Conservation (phyloP, 2,888 invertebrate genomes). For the Hirudinaria manillensis region DNA sequence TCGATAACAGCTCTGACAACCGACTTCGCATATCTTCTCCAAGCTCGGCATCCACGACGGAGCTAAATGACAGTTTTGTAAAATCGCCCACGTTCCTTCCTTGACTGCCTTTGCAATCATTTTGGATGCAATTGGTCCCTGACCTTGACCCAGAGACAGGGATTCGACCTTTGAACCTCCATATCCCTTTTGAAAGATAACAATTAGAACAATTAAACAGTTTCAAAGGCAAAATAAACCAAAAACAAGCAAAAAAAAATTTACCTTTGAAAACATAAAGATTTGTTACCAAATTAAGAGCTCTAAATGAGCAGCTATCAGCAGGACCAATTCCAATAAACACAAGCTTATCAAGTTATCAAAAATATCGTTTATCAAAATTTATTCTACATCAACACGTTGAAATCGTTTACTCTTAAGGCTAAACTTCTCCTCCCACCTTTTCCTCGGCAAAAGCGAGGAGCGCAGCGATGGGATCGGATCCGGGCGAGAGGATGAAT, state of each 20-base stretch:
- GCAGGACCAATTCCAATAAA: no score
- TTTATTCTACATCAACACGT: no score
- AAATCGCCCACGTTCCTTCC: conserved; percentile 56
- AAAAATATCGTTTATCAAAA: no score
- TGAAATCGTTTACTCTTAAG: no score
- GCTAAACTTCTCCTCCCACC: conserved; percentile 43
- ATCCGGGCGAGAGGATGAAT: conserved; percentile 56
- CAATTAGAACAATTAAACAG: not conserved
- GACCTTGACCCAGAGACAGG: conserved; percentile 56
- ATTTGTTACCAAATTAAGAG: no score
- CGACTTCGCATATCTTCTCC: conserved; percentile 54
- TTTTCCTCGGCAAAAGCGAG: conserved; percentile 56
- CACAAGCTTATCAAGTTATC: no score
- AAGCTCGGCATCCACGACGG: conserved; percentile 56
- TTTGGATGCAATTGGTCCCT: conserved; percentile 56
- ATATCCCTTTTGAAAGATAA: conserved; percentile 49
- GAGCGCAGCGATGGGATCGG: conserved; percentile 55
- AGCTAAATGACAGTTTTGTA: conserved; percentile 57
- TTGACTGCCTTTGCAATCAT: conserved; percentile 55
- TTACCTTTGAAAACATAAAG: no score
- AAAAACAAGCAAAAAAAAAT: no score
- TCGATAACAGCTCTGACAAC: not conserved
- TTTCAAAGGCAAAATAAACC: no score
- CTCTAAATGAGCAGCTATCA: no score
- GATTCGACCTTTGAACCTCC: conserved; percentile 56